Conservation (phyloP, 2,888 invertebrate genomes). For the Lasioglossum zephyrum region DNA sequence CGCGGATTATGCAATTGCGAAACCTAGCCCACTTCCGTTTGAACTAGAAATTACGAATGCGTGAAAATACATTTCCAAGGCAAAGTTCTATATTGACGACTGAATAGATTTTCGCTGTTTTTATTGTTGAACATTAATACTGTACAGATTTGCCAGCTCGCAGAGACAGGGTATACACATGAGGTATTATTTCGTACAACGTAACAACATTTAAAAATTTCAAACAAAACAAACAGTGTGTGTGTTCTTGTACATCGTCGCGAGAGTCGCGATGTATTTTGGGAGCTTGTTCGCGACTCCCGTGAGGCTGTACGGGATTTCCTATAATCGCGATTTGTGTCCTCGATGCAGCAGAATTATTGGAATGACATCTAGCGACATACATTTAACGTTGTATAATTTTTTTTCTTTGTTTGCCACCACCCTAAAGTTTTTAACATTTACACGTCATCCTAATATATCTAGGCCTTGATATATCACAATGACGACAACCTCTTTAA, state of each 20-base stretch:
- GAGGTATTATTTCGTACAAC: constrained; percentile 69
- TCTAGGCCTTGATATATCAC: constrained; percentile 77
- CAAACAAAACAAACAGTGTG: constrained; percentile 56
- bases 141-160: constrained; percentile 80
- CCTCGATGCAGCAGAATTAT: constrained; percentile 81
- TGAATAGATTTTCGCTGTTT: constrained; percentile 52
- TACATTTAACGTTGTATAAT: constrained; percentile 72
- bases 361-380: constrained; percentile 81
- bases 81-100: not conserved
- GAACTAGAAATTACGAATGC: not conserved
- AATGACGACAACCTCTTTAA: constrained; percentile 56
- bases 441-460: constrained; percentile 65
- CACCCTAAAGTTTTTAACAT: constrained; percentile 74
- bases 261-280: constrained; percentile 70
- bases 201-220: constrained; percentile 61
- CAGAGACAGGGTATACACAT: constrained; percentile 76
- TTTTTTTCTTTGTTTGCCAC: constrained; percentile 68
- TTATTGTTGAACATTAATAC: constrained; percentile 81
- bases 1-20: constrained; percentile 50
- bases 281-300: constrained; percentile 77
- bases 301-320: constrained; percentile 75
- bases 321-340: constrained; percentile 66
- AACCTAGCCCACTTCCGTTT: constrained; percentile 15
- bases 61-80: not conserved
- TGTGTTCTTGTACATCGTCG: constrained; percentile 75